Evolutionary conservation across 1,140 invertebrate genomes (phyloP), one percentile per base, ranked within the genome.

Genomic region (Rhopalosiphum maidis): DNA sequence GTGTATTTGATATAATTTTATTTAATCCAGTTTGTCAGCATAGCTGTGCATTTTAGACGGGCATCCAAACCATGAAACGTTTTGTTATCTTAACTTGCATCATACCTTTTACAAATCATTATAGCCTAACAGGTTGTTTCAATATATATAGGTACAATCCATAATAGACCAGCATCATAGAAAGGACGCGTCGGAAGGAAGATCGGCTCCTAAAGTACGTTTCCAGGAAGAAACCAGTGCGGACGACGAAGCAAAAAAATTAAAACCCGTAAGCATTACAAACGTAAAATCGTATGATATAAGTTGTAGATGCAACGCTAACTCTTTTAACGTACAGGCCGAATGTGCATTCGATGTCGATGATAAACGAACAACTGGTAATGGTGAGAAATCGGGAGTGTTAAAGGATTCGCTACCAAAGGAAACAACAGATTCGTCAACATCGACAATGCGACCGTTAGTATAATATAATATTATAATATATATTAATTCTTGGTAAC

Each of bases 131-230:
- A n/a, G 41, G 25, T n/a, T 91, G 5, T 91, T 91, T 6, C 1
- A 23, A 21, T 41, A 18, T 41, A 60, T 94, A 88, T 94, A 98
- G 98, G 98, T 98, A 51, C 98, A 99, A 96, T 97, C 97, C 43
- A 98, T 99, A 94, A 97, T 99, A 60, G 98, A 99, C 95, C 97
- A 98, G 94, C 97, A 98, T 95, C 96, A 96, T 88, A 96, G 96
- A 94, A 96, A 96, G 93, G 96, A 97, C 94, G 97, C 97, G 95
- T 96, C 97, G 54, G 96, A 96, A 93, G 96, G 97, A 94, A 97
- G 97, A 96, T 96, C 97, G 51, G 96, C 97, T 9, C 97, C 97
- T 85, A 98, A 98, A 96, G 98, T 98, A 68, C 96, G 98, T 91
- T 98, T 98, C 96, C 97, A 98, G 94, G 98, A 98, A 95, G 97